A percentile compares a stretch with the other conserved stretches of the same genome.
phyloP scores from a whole-genome alignment of 2,888 invertebrate species.

The Pterostichus madidus region DNA sequence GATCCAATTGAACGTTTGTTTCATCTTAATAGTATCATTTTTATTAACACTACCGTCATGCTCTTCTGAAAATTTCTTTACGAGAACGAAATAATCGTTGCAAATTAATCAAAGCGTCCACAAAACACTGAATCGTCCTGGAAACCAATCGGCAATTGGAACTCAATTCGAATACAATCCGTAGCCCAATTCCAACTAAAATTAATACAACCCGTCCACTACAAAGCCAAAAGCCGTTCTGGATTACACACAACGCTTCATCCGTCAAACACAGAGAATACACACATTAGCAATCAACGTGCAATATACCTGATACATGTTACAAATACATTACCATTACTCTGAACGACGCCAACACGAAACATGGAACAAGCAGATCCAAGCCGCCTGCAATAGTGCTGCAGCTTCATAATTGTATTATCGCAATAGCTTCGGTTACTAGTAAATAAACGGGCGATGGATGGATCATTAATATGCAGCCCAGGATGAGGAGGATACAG shows the following conservation, averaged over 20 bases:
- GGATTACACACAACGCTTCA: conserved; percentile 21
- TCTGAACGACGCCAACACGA: neutral
- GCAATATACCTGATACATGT: conserved; percentile 42
- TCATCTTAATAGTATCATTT: too few species aligned
- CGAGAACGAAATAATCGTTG: too few species aligned
- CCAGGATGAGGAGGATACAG: neutral
- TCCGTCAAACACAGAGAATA: conserved; percentile 24
- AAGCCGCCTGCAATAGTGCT: neutral
- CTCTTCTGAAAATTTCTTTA: too few species aligned
- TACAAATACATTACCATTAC: conserved; percentile 36
- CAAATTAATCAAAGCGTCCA: too few species aligned
- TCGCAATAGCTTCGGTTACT: neutral
- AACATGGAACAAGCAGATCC: neutral
- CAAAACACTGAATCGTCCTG: too few species aligned
- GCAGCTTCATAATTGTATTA: neutral
- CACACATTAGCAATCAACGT: conserved; percentile 41
- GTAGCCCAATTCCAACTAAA: too few species aligned
- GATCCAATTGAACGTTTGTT: too few species aligned
- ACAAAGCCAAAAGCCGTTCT: conserved; percentile 27
- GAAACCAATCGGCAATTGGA: too few species aligned
- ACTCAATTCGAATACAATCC: too few species aligned
- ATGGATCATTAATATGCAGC: neutral
- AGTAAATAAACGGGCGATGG: neutral
- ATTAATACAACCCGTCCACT: neutral
- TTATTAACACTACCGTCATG: too few species aligned